A percentile compares a stretch with the other conserved stretches of the same genome.
Evolutionary conservation across 2,888 invertebrate genomes (phyloP).

Genomic region (Linnaemya tessellans): DNA sequence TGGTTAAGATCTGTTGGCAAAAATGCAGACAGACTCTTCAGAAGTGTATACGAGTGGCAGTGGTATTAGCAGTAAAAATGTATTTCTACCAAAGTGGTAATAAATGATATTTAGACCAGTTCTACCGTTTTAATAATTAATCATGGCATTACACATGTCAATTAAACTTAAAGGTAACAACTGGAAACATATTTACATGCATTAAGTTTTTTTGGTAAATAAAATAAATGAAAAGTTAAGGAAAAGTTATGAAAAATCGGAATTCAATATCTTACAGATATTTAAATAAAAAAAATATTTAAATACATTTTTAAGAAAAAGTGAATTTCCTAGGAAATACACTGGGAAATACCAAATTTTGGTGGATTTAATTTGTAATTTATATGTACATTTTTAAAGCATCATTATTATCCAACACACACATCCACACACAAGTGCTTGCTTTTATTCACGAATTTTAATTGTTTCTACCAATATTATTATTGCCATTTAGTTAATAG

Average conservation of each 20-base stretch:
- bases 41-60: neutral
- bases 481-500: constrained; percentile 35
- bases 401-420: neutral
- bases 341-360: constrained; percentile 28
- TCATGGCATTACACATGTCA: neutral
- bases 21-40: too few species aligned
- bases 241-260: neutral
- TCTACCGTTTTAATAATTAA: neutral
- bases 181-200: neutral
- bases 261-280: constrained; percentile 26
- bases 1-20: too few species aligned
- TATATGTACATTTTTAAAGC: constrained; percentile 41
- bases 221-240: neutral
- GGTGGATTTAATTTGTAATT: constrained; percentile 21
- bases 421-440: neutral
- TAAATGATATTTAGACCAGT: neutral
- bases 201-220: too few species aligned
- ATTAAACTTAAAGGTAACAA: neutral
- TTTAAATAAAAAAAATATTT: neutral
- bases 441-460: neutral
- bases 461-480: constrained; percentile 24
- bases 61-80: neutral
- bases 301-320: neutral
- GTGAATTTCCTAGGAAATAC: neutral
- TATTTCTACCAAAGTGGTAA: neutral